Percentiles rank a stretch among this genome's conserved stretches.
phyloP scores from a whole-genome alignment of 2,113 vertebrate genomes.

The Dasyprocta punctata region DNA sequence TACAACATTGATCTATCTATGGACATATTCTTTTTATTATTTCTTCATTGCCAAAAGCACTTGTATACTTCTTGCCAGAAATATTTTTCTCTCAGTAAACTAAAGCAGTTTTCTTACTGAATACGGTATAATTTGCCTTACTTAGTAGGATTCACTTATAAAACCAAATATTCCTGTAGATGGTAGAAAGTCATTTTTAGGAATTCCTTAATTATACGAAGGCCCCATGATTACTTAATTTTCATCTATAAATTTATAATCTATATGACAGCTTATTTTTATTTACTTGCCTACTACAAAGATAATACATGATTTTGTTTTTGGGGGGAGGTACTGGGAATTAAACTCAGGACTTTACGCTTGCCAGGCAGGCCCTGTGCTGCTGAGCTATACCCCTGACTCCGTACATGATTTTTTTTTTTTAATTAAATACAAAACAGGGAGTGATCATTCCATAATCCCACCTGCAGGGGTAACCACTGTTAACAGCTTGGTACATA shows the following conservation, averaged over 20 bases:
- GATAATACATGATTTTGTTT: background rate
- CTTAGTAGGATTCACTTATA: background rate
- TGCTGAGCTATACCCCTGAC: no score
- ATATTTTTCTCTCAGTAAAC: background rate
- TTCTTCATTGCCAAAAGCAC: background rate
- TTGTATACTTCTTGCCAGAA: background rate
- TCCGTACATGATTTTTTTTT: constrained; percentile 19
- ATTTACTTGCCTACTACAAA: constrained; percentile 14
- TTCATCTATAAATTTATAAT: constrained; percentile 25
- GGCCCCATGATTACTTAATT: background rate
- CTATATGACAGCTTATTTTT: background rate
- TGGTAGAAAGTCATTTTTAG: constrained; percentile 9
- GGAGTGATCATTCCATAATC: background rate
- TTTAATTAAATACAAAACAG: background rate
- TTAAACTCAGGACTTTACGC: no score
- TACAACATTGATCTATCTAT: background rate
- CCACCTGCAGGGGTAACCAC: background rate
- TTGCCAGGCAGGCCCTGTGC: no score
- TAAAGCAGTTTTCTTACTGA: background rate
- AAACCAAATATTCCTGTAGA: background rate
- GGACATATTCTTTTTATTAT: background rate
- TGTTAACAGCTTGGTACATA: background rate
- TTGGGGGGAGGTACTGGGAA: no score
- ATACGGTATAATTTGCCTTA: background rate
- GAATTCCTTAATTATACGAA: background rate